Conservation (phyloP, 2,888 invertebrate species). For the Drosophila demipolita region DNA sequence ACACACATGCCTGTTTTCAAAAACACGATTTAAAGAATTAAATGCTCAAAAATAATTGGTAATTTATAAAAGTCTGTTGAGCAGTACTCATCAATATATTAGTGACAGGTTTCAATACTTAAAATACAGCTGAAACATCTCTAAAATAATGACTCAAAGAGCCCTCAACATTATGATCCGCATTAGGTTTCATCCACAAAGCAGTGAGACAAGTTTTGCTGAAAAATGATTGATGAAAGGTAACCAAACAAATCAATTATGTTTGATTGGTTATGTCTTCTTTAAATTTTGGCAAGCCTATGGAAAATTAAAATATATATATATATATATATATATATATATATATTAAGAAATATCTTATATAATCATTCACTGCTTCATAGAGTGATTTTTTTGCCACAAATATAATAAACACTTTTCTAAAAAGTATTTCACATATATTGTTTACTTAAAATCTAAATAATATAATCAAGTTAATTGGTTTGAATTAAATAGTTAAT, state of each 20-base stretch:
- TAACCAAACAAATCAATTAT: conserved; percentile 5
- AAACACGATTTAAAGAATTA: not conserved
- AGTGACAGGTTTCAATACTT: not conserved
- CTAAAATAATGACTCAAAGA: not conserved
- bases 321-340: not conserved
- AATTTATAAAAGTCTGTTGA: not conserved
- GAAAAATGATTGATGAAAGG: conserved; percentile 3
- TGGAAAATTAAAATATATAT: not conserved
- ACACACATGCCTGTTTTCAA: not conserved
- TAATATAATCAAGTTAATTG: not conserved
- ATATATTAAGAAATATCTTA: not conserved
- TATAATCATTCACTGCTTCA: not conserved
- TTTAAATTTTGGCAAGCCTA: not conserved
- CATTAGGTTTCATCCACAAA: not conserved
- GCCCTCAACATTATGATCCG: not conserved
- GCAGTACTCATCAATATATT: not conserved
- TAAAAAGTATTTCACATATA: not conserved
- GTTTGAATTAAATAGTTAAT: not conserved
- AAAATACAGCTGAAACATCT: not conserved
- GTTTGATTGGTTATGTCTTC: not conserved
- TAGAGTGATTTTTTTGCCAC: not conserved
- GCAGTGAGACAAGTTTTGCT: not conserved
- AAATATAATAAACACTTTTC: not conserved
- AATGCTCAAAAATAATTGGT: not conserved
- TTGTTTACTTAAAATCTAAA: not conserved